A percentile compares a stretch with the other conserved stretches of the same genome.
These are phyloP conservation scores for Henricia sp. DNA, from an alignment of 53 echinoderm and acorn worm species.

Conservation along the genomic window DNA sequence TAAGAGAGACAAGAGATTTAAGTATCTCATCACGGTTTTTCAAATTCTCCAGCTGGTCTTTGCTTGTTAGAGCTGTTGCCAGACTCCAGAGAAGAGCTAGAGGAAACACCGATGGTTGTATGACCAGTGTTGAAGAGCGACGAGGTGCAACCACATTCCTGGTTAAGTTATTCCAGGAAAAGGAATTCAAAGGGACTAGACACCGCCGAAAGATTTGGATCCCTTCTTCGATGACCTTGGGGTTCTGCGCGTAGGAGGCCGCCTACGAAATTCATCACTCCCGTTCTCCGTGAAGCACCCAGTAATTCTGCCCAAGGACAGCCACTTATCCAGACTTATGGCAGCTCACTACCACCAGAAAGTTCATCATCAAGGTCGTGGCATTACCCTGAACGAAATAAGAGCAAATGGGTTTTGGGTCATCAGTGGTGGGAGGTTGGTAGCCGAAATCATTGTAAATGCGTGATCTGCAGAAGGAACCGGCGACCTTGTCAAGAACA, in stretches of 20 bases:
- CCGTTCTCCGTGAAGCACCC: slow-evolving; percentile 40
- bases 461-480: slow-evolving; percentile 61
- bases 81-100: slow-evolving; percentile 56
- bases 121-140: slow-evolving; percentile 20
- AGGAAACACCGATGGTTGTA: not conserved
- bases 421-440: slow-evolving; percentile 20
- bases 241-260: slow-evolving; percentile 45
- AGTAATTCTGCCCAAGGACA: slow-evolving; percentile 25
- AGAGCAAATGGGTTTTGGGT: slow-evolving; percentile 67
- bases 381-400: slow-evolving; percentile 57
- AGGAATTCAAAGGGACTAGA: slow-evolving; percentile 7
- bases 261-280: slow-evolving; percentile 30
- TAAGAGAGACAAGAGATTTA: not conserved
- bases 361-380: slow-evolving; percentile 56
- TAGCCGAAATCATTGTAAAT: slow-evolving; percentile 58
- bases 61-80: slow-evolving; percentile 55
- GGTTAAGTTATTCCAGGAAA: slow-evolving; percentile 11
- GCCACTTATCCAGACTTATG: slow-evolving; percentile 17
- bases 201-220: slow-evolving; percentile 8
- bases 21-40: slow-evolving; percentile 31
- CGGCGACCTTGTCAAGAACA: slow-evolving; percentile 59
- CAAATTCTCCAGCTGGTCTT: slow-evolving; percentile 65
- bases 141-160: slow-evolving; percentile 7
- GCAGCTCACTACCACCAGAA: slow-evolving; percentile 46
- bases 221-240: slow-evolving; percentile 32